Base-by-base conservation (phyloP, 2,797 vertebrate genomes). In the Gymnodraco acuticeps region DNA sequence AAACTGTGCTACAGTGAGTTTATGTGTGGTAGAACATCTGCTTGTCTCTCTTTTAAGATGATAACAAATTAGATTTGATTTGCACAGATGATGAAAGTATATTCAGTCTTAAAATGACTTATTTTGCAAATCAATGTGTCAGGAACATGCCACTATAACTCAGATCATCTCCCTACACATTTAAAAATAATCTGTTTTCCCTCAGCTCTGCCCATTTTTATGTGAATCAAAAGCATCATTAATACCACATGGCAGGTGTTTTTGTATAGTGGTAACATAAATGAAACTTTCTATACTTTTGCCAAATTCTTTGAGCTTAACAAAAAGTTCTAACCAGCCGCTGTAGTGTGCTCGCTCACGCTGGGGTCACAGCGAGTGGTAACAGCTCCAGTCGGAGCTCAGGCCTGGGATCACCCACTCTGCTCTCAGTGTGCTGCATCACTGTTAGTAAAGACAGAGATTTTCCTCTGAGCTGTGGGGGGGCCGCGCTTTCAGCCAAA, bases 91-190 rank as follows among this genome's bases (percentile, higher is more conserved):
- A 80, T 72, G 10, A 79, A 81, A 10, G 2, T 23, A 3, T 7
- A 68, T 73, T 69, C 17, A 14, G 46, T 65, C 27, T 23, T n/a
- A 23, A 69, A 54, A 54, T 10, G 61, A 16, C 10, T 8, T 58
- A 69, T 70, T 70, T 67, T 77, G 51, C 47, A 84, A 46, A 77
- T 74, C 3, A 53, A 15, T 69, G 60, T 54, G 48, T 77, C 51
- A 54, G 69, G 51, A 75, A 70, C 68, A 61, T 59, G 56, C 70
- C 70, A 42, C 3, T 46, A 14, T 9, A 14, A 55, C 63, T 78
- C 41, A 47, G 27, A 64, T 71, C 71, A 66, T 73, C 45, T 1
- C 27, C 47, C 45, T 64, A 52, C 54, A 55, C 58, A 33, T 48
- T 58, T 41, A 2, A 52, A 60, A 50, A 51, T 33, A 15, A 51